Evolutionary conservation across 2,113 vertebrate genomes (phyloP), one percentile per base, ranked within the genome.

Genomic region (Osmerus mordax): DNA sequence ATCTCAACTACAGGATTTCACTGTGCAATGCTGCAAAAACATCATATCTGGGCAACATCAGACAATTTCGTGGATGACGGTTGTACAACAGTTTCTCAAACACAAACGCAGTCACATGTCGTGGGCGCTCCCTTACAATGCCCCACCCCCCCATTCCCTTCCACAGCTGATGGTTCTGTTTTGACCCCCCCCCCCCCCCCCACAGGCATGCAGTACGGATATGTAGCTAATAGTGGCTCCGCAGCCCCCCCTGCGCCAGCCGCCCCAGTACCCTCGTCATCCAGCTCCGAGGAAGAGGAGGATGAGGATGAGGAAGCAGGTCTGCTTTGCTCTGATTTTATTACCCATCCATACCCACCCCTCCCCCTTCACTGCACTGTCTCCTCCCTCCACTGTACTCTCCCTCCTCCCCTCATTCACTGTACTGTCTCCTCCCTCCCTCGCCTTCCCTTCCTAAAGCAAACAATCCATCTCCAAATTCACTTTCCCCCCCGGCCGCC

Each of bases 251-350:
- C 83, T 76, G 79, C 80, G 69, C 7, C 94, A 90, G 87, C 92
- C 85, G 88, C 93, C 93, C 93, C 95, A 55, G 87, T 80, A 79
- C 81, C 83, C 92, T 97, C 94, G 90, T 97, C 96, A 94, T 98
- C 96, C 93, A 92, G 95, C 94, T 97, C 97, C 91, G 96, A 97
- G 88, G 96, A 97, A 80, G 90, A 94, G 70, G 93, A 95, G 78
- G 92, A 95, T 76, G 94, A 96, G 88, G 95, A 98, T 95, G 97
- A 98, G 95, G 97, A 99, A 98, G 96, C 97, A 99, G 97, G 97
- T 99, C 94, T 95, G 96, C 95, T 95, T 92, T 94, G 94, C 93
- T 95, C 94, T 96, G 93, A 90, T 90, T 86, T 78, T 77, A 89
- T 52, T 73, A 83, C 69, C 72, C 61, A 56, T 68, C 53, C 19